Evolutionary conservation across 2,888 invertebrate species (phyloP), one percentile per base, ranked within the genome.

Genomic region (Sinopyrophorus schimmeli): DNA sequence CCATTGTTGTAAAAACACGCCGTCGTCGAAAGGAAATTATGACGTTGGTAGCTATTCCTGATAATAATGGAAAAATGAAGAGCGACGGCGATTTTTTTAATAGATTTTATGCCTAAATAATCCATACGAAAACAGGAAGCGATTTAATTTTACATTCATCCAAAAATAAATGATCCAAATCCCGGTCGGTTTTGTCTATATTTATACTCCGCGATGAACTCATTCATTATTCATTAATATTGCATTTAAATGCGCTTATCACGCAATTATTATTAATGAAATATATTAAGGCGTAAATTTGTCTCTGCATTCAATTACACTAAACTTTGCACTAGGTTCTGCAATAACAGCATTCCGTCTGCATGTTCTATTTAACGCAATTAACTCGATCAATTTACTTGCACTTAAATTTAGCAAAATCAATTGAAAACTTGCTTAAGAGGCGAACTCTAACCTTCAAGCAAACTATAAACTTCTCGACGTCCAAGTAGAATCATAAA

Each of bases 1-100:
- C 48, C 41, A 47, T 47, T 52, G 44, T 47, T 52, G 16, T 51
- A 51, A 51, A 51, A 51, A 49, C 39, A 31, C 18, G 38, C 32
- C 39, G 43, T 49, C 49, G 39, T 24, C 18, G 32, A 43, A 39
- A 49, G 49, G 49, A 49, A 49, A 49, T 49, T 49, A 49, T 43
- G 43, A 49, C 44, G 39, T 49, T 39, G 49, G 49, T 49, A 49
- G 49, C 34, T 39, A 48, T 26, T 32, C 32, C 20, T 21, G 47
- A 47, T 47, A 39, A 28, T 28, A 32, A 16, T 24, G 14, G 20
- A 7, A 26, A 20, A 34, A 47, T 47, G 34, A 26, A 16, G 32
- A 21, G 24, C 11, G 14, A 27, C 26, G 27, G 31, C 32, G 14
- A 23, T n/a, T 39, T 26, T 40, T 41, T 41, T 47, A 40, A 20